A percentile compares a stretch with the other conserved stretches of the same genome.
Conservation (phyloP, 1,140 invertebrate genomes). For the Charaxes varanes region DNA sequence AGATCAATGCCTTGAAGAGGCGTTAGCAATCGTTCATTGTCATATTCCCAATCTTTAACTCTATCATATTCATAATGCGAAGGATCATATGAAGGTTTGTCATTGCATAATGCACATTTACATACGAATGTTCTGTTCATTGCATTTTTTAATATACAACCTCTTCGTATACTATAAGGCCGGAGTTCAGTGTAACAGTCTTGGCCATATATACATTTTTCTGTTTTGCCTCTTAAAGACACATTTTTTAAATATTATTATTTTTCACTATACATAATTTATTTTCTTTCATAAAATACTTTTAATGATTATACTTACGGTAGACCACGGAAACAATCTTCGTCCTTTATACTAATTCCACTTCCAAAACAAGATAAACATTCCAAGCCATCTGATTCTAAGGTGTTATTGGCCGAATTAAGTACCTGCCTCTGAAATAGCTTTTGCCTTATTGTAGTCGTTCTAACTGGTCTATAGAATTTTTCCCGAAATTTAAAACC, state of each 20-base stretch:
- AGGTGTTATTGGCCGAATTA: conserved; percentile 2
- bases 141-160: conserved; percentile 31
- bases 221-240: conserved; percentile 7
- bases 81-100: conserved; percentile 41
- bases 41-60: conserved; percentile 42
- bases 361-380: conserved; percentile 31
- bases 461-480: conserved; percentile 2
- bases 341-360: conserved; percentile 16
- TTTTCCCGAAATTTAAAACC: conserved; percentile 30
- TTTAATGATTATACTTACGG: conserved; percentile 22
- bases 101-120: conserved; percentile 53
- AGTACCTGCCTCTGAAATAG: conserved; percentile 5
- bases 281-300: not conserved
- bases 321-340: conserved; percentile 31
- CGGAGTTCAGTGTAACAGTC: conserved; percentile 42
- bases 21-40: conserved; percentile 36
- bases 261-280: not conserved
- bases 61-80: conserved; percentile 42
- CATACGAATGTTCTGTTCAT: conserved; percentile 47
- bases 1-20: conserved; percentile 26
- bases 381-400: conserved; percentile 14
- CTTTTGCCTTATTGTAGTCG: not conserved
- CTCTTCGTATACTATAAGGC: conserved; percentile 41
- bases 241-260: not conserved
- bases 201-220: conserved; percentile 26